Conservation (phyloP, 2,888 invertebrate genomes). For the Schizotus pectinicornis region DNA sequence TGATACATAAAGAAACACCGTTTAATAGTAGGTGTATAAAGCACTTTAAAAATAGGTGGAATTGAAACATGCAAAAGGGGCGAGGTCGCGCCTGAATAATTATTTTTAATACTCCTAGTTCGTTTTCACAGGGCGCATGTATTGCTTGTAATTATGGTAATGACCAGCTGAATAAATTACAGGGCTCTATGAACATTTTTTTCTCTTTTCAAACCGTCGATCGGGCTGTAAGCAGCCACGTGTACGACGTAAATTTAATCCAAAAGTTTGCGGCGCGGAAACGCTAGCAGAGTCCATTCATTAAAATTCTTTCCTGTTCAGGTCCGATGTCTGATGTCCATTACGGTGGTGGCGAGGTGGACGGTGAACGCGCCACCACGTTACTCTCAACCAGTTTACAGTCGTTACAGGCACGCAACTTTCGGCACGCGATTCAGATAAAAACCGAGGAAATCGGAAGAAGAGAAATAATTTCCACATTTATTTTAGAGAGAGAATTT, state of each 20-base stretch:
- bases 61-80: not conserved
- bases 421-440: conserved; percentile 43
- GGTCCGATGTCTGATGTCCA: conserved; percentile 40
- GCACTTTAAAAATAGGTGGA: too few species aligned
- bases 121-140: not conserved
- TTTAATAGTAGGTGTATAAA: too few species aligned
- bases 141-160: conserved; percentile 4
- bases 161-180: conserved; percentile 4
- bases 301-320: conserved; percentile 46
- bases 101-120: conserved; percentile 4
- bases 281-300: conserved; percentile 49
- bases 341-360: conserved; percentile 34
- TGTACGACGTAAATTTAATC: conserved; percentile 10
- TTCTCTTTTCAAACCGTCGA: too few species aligned
- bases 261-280: conserved; percentile 39
- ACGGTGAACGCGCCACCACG: conserved; percentile 28
- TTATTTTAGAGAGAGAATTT: conserved; percentile 9
- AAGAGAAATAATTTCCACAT: conserved; percentile 26
- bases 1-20: too few species aligned
- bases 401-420: conserved; percentile 45
- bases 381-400: conserved; percentile 45
- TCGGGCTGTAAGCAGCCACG: too few species aligned
- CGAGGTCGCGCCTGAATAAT: conserved; percentile 4
- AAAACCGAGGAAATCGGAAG: conserved; percentile 13
- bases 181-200: not conserved